Base-by-base conservation (phyloP, 2,797 vertebrate species). In the Phrynocephalus forsythii region DNA sequence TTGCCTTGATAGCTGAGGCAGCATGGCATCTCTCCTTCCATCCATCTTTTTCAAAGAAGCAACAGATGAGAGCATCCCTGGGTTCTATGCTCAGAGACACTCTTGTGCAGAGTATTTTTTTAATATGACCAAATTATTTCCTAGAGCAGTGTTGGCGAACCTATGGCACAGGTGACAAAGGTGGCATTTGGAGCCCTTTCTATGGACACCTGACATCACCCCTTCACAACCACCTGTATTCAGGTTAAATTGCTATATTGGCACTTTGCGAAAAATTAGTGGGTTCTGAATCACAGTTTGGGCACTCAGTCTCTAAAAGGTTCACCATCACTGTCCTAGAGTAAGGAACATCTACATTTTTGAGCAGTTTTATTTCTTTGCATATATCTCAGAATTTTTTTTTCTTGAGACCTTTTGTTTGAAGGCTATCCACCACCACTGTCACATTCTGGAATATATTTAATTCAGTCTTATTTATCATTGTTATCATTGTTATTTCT, bases 1-100 rank as follows among this genome's bases (percentile, higher is more conserved):
- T 82, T 92, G 72, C 38, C 72, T 92, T 83, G 83, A 80, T 91
- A 76, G n/a, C 44, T 3, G 20, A 94, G 90, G 82, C 85, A 91
- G 73, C 90, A 91, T 89, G 79, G 91, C 73, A 79, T 26, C 15
- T 85, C 71, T 48, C 48, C 33, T 44, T 20, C 69, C 28, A 81
- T 85, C 69, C 78, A 85, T 81, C 60, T 75, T 88, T 88, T 30
- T 30, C 48, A 85, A 85, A 38, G 2, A 9, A 20, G 78, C 68
- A 76, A 33, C 72, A 85, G 24, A 38, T 33, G 48, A 80, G 11
- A 15, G 7, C n/a, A 48, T 60, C 26, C 48, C 82, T 28, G 33
- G 33, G 33, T 80, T 85, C 72, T 82, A 71, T 73, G 80, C 38
- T 85, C 77, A 72, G 56, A 1, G 0, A 52, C 87, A 77, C 67